Evolutionary conservation across 2,113 vertebrate genomes (phyloP), one percentile per base, ranked within the genome.

Genomic region (Poecilia latipinna): DNA sequence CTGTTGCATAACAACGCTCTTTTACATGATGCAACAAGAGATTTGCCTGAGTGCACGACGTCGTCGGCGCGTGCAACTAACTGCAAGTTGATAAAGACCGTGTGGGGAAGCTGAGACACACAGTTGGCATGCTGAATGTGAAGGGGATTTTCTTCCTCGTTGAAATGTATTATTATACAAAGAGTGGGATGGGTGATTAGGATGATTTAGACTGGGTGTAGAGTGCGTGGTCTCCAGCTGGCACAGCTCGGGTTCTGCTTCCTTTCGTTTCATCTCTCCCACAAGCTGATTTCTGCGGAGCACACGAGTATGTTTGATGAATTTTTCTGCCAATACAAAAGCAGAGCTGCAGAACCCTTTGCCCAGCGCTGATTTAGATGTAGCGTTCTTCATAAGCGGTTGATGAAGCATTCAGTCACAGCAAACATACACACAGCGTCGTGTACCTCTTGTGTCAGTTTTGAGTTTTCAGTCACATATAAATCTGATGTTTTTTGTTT

Each of bases 121-220:
- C 72, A 2, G 82, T 85, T 77, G 85, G 87, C 54, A 39, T 73
- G n/a, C 29, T 72, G 64, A 87, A 80, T 85, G 77, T 72, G 74
- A 65, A 28, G 71, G 67, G 77, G 80, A 83, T 73, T 57, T 66
- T 84, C 62, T 74, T 48, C 70, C 79, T 71, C 37, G 15, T 68
- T 83, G 82, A 74, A 70, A 64, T 72, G 71, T 89, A 79, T 88
- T 79, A 90, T 88, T 89, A 87, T 74, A 70, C 82, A 83, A 81
- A 19, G 81, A 86, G 90, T 87, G 82, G 89, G 90, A 82, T 70
- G 88, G 66, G 74, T 90, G 85, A 89, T 91, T 89, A 86, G 84
- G 67, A 88, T 81, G 79, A 90, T 89, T 86, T 89, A 82, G 28
- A 29, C 79, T 63, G 83, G 79, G 82, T 54, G 84, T 73, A 75